phyloP scores from a whole-genome alignment of 2,888 invertebrate genomes.

The Dynastes grantii region DNA sequence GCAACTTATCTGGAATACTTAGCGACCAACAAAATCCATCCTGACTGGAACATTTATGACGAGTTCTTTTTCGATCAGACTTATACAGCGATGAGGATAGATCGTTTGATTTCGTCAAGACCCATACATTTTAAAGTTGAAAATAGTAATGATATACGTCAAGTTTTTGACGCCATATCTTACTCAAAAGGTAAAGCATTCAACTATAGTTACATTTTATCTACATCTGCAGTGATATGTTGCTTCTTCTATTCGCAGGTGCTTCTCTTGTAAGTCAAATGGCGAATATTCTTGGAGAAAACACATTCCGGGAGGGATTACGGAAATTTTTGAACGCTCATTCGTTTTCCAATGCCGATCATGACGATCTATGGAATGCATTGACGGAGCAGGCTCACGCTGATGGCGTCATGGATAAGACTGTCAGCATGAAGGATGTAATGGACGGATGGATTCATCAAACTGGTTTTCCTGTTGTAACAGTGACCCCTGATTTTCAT shows the following conservation, averaged over 20 bases:
- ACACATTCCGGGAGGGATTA: constrained; percentile 73
- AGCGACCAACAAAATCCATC: constrained; percentile 73
- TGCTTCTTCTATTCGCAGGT: constrained; percentile 66
- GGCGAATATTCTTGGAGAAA: constrained; percentile 79
- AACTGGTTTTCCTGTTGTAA: constrained; percentile 80
- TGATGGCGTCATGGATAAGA: constrained; percentile 65
- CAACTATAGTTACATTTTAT: neutral
- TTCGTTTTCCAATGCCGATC: constrained; percentile 76
- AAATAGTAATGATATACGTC: constrained; percentile 76
- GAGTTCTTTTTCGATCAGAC: constrained; percentile 74
- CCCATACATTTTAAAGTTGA: constrained; percentile 78
- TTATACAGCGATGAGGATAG: constrained; percentile 74
- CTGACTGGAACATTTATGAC: constrained; percentile 75
- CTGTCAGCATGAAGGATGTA: constrained; percentile 73
- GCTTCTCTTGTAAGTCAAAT: constrained; percentile 83
- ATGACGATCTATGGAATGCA: constrained; percentile 79
- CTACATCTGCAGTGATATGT: neutral
- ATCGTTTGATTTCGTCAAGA: constrained; percentile 77
- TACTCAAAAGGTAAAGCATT: constrained; percentile 75
- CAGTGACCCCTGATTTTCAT: constrained; percentile 70
- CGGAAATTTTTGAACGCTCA: constrained; percentile 72
- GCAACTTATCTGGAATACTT: constrained; percentile 77
- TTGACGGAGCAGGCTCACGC: constrained; percentile 75
- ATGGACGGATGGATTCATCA: constrained; percentile 82
- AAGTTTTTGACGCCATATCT: constrained; percentile 82